Conservation (phyloP, 2,797 vertebrate genomes). For the Takifugu rubripes region DNA sequence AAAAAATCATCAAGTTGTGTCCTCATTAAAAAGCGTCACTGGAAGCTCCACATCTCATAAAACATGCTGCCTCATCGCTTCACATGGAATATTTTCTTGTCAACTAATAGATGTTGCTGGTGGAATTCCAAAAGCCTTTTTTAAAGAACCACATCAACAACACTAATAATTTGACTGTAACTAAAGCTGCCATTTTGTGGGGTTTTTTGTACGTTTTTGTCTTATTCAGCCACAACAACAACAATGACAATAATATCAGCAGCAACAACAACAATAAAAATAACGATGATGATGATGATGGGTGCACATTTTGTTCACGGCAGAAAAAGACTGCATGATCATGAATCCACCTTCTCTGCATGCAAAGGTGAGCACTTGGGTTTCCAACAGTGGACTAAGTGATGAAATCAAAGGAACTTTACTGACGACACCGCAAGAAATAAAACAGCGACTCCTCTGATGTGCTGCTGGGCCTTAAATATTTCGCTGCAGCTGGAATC, state of each 20-base stretch:
- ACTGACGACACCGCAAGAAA: conserved; percentile 58
- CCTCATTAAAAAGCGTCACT: conserved; percentile 17
- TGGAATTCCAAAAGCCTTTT: conserved; percentile 24
- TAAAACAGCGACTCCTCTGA: conserved; percentile 27
- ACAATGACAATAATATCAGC: too few relatives aligned
- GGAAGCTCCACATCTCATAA: background rate
- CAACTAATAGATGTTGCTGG: conserved; percentile 17
- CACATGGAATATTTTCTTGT: conserved; percentile 3
- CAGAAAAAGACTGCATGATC: conserved; percentile 5
- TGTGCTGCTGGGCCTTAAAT: conserved; percentile 17
- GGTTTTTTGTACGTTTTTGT: too few relatives aligned
- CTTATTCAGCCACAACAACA: too few relatives aligned
- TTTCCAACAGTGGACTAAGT: conserved; percentile 24
- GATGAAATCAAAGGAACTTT: conserved; percentile 51
- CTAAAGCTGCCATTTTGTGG: too few relatives aligned
- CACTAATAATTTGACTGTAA: conserved; percentile 6
- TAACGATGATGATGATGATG: conserved; percentile 16
- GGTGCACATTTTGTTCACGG: conserved; percentile 12
- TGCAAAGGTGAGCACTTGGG: conserved; percentile 25
- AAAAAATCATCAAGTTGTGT: conserved; percentile 40
- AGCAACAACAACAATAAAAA: conserved; percentile 8
- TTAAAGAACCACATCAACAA: conserved; percentile 36
- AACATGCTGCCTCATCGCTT: conserved; percentile 13
- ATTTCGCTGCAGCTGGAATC: conserved; percentile 3
- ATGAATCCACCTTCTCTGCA: conserved; percentile 36